phyloP scores from a whole-genome alignment of 2,888 invertebrate species.

The Darwinula stevensoni region DNA sequence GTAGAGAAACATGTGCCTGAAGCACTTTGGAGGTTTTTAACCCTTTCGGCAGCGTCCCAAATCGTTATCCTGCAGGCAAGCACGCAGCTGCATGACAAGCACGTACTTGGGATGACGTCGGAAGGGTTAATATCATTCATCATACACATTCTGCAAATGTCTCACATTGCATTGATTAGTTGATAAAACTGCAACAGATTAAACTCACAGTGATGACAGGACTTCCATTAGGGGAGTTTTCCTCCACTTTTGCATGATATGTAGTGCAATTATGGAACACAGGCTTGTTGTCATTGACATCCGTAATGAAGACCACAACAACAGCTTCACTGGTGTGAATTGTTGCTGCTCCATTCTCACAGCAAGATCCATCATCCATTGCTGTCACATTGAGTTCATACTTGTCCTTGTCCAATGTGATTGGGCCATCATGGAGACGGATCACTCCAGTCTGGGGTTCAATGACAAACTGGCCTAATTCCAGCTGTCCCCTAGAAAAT shows the following conservation, averaged over 20 bases:
- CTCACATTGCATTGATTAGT: too few species aligned
- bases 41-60: too few species aligned
- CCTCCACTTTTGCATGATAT: constrained; percentile 76
- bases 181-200: too few species aligned
- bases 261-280: constrained; percentile 76
- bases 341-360: constrained; percentile 54
- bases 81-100: too few species aligned
- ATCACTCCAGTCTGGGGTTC: constrained; percentile 86
- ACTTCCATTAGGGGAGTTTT: constrained; percentile 75
- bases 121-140: too few species aligned
- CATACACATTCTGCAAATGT: too few species aligned
- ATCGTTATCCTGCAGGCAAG: too few species aligned
- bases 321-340: constrained; percentile 80
- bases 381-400: constrained; percentile 91
- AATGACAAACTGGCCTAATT: constrained; percentile 69
- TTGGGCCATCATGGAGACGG: constrained; percentile 54
- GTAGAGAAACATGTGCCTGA: too few species aligned
- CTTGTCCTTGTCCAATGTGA: constrained; percentile 53
- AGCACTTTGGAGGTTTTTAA: too few species aligned
- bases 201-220: constrained; percentile 50
- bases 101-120: too few species aligned
- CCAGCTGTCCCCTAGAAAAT: constrained; percentile 49
- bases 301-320: constrained; percentile 83
- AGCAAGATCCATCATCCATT: constrained; percentile 89
- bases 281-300: constrained; percentile 89